Conservation (phyloP, 2,797 vertebrate genomes). For the Limosa lapponica region DNA sequence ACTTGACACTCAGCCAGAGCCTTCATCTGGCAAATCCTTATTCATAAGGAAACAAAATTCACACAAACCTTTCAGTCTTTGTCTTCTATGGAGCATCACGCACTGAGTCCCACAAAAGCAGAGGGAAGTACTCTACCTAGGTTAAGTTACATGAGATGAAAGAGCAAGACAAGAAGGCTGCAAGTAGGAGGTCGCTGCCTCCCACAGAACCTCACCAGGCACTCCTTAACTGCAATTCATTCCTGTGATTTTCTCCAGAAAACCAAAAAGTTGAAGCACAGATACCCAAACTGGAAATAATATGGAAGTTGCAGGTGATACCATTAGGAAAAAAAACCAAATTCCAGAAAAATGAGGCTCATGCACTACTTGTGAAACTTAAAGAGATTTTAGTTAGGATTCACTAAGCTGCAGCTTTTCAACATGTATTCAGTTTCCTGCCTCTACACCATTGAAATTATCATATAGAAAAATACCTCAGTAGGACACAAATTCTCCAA, state of each 20-base stretch:
- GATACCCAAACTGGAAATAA: background rate
- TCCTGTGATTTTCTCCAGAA: background rate
- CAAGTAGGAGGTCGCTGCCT: background rate
- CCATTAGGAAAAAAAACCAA: background rate
- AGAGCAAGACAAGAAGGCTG: background rate
- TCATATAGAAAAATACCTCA: background rate
- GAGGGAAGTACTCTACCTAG: background rate
- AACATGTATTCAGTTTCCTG: background rate
- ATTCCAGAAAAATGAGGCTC: background rate
- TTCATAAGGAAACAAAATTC: background rate
- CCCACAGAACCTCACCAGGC: background rate
- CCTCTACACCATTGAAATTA: background rate
- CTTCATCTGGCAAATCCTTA: background rate
- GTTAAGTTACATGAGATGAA: background rate
- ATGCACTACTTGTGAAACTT: background rate
- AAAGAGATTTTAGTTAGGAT: background rate
- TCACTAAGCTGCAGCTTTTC: background rate
- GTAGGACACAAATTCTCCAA: background rate
- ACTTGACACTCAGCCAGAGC: background rate
- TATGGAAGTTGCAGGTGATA: background rate
- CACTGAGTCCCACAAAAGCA: background rate
- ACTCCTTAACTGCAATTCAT: background rate
- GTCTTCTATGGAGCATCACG: background rate
- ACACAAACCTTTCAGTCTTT: background rate
- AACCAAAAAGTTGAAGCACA: background rate